Conservation (phyloP, 92 coral and sea anemone species). For the Epizoanthus rinbou region DNA sequence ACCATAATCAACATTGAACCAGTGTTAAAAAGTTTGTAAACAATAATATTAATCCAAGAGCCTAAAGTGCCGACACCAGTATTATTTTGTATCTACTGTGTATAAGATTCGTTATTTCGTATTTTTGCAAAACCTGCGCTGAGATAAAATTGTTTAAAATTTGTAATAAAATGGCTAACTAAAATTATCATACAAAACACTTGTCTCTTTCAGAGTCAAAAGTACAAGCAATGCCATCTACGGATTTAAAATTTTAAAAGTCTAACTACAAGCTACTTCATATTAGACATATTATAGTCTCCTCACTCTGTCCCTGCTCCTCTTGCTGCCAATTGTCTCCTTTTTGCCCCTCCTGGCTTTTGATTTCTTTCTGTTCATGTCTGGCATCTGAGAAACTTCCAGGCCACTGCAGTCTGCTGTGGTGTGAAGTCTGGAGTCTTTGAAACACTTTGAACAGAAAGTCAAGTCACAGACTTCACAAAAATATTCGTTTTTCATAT, state of each 20-base stretch:
- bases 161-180: background rate
- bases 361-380: background rate
- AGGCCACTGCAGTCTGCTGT: slow-evolving; percentile 31
- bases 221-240: background rate
- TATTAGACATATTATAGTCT: background rate
- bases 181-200: background rate
- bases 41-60: too few species aligned
- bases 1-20: too few species aligned
- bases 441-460: slow-evolving; percentile 32
- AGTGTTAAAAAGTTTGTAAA: too few species aligned
- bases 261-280: slow-evolving; percentile 8
- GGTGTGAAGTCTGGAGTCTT: slow-evolving; percentile 36
- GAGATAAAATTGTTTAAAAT: background rate
- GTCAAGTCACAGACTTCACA: slow-evolving; percentile 32
- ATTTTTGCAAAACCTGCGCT: too few species aligned
- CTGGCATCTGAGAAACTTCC: slow-evolving; percentile 2
- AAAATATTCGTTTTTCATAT: slow-evolving; percentile 13
- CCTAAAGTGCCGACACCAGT: too few species aligned
- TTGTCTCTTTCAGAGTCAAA: slow-evolving; percentile 1
- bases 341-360: slow-evolving; percentile 9
- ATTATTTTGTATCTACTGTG: too few species aligned
- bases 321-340: slow-evolving; percentile 31
- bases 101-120: too few species aligned
- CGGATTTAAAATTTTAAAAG: background rate
- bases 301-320: slow-evolving; percentile 33